Evolutionary conservation across 2,113 vertebrate genomes (phyloP).

Genomic region (Trematocara zebra): DNA sequence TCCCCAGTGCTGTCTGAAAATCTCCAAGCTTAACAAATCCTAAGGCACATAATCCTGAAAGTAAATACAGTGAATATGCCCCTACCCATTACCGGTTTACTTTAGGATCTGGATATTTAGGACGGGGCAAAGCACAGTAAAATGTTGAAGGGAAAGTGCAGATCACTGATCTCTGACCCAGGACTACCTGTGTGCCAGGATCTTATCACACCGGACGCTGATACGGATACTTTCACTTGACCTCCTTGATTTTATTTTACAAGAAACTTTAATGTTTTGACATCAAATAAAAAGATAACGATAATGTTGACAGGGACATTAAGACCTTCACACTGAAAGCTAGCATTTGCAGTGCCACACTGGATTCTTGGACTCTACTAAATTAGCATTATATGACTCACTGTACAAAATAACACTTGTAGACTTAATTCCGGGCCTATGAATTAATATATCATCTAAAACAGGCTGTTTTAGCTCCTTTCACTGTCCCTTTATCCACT

Average conservation of each 20-base stretch:
- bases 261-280: neutral
- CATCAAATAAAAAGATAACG: neutral
- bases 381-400: neutral
- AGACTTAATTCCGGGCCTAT: neutral
- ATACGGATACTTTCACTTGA: neutral
- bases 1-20: neutral
- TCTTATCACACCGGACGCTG: neutral
- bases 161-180: neutral
- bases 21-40: neutral
- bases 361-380: neutral
- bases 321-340: neutral
- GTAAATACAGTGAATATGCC: neutral
- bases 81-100: neutral
- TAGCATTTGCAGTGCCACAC: neutral
- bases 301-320: neutral
- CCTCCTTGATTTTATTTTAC: neutral
- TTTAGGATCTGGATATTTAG: neutral
- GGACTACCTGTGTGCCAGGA: neutral
- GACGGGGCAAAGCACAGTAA: neutral
- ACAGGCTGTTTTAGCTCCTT: neutral
- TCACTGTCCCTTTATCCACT: neutral
- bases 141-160: conserved; percentile 33
- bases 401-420: neutral
- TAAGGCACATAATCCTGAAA: neutral
- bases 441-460: neutral